Evolutionary conservation across 2,888 invertebrate genomes (phyloP).

Genomic region (Perdita meconis): DNA sequence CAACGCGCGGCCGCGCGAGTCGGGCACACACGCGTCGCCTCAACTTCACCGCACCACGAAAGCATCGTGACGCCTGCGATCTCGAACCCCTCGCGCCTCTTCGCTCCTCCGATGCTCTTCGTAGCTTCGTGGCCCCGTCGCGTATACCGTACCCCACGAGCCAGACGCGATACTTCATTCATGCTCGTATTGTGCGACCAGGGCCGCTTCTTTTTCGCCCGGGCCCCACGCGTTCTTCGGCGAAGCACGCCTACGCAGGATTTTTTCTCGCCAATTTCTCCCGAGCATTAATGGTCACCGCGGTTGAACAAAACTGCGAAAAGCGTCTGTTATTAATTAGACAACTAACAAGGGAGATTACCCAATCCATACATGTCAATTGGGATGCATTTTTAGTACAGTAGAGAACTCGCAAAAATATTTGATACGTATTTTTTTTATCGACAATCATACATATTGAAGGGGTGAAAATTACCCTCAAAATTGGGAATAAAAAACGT

Average conservation of each 20-base stretch:
- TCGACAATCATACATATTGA: no score
- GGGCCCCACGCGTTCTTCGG: constrained; percentile 58
- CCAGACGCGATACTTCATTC: constrained; percentile 83
- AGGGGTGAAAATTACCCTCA: no score
- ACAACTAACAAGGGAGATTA: no score
- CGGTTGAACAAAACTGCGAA: no score
- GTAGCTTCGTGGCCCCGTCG: constrained; percentile 20
- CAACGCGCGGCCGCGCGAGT: constrained; percentile 21
- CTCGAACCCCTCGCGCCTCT: constrained; percentile 26
- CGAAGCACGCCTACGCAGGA: not conserved
- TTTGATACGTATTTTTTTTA: no score
- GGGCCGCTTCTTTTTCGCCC: constrained; percentile 63
- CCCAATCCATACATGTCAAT: no score
- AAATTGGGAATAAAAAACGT: no score
- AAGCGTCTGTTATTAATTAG: no score
- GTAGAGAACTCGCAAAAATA: no score
- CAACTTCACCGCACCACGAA: constrained; percentile 62
- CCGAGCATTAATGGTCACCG: no score
- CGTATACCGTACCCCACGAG: constrained; percentile 68
- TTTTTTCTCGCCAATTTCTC: not conserved
- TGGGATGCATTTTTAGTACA: no score
- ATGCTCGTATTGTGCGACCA: constrained; percentile 82
- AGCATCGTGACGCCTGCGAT: constrained; percentile 66
- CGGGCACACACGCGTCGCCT: constrained; percentile 21
- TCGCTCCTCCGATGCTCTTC: constrained; percentile 24